Evolutionary conservation across 2,888 invertebrate species (phyloP), one percentile per base, ranked within the genome.

Genomic region (Andrena bucephala): DNA sequence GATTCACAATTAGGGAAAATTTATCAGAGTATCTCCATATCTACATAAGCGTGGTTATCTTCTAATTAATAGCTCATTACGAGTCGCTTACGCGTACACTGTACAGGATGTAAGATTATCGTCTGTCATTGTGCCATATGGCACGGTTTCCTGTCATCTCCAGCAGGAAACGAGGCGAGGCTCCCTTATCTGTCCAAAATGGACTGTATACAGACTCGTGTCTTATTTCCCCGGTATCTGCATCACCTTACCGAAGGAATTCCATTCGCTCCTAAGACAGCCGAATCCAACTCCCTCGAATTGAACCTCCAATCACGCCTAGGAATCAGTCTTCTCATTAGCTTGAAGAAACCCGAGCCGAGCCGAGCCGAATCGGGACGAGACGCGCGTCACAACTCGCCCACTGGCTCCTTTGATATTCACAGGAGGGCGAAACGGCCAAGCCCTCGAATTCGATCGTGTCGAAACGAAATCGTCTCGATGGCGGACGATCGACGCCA

Each of bases 51-150:
- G 57, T 87, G 88, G 89, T 91, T 89, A 90, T 91, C 90, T 84
- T 78, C 85, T 90, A 90, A 91, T 91, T 91, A 90, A 89, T 89
- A 88, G 87, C 85, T 90, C 84, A 90, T 89, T 91, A 89, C 85
- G 75, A 52, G n/a, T 48, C 36, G 13, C 36, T 81, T 71, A 70
- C 29, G 60, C n/a, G n/a, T n/a, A n/a, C n/a, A n/a, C n/a, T 68
- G 62, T 69, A 31, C 83, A 85, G 82, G 82, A 82, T 83, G 77
- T 75, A 68, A 50, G 78, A 82, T 82, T 85, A 80, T 78, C 74
- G 50, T 50, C 42, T 57, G 33, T 57, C 70, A 65, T 71, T 76
- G 59, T 36, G 29, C 66, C 42, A 16, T 59, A 16, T 59, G 42
- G 27, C 65, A 80, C 27, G 70, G 60, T 74, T 65, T 59, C 57